These are phyloP conservation scores for Syrrhaptes paradoxus DNA, from an alignment of 2,113 vertebrate species.

Conservation along the genomic window DNA sequence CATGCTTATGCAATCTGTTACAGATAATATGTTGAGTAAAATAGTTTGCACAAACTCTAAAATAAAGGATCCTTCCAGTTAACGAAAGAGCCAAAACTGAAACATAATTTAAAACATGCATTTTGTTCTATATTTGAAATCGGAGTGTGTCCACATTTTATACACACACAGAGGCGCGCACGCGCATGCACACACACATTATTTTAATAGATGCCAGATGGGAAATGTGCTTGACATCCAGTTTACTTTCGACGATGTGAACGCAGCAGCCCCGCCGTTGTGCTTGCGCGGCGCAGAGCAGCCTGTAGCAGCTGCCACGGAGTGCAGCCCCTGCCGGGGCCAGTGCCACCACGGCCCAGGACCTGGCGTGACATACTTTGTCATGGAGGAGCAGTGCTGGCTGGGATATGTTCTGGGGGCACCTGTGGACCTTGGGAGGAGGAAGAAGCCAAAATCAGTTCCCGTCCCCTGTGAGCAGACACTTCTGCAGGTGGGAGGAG, in stretches of 20 bases:
- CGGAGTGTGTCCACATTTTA: background rate
- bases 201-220: slow-evolving; percentile 61
- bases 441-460: background rate
- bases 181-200: background rate
- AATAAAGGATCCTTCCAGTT: slow-evolving; percentile 44
- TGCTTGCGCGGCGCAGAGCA: background rate
- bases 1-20: slow-evolving; percentile 64
- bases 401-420: background rate
- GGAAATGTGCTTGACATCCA: slow-evolving; percentile 13
- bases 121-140: slow-evolving; percentile 39
- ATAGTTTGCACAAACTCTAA: slow-evolving; percentile 45
- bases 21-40: slow-evolving; percentile 60
- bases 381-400: background rate
- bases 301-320: rapidly evolving
- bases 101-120: slow-evolving; percentile 4
- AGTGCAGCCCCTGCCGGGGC: background rate
- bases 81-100: slow-evolving; percentile 43
- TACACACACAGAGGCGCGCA: background rate
- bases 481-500: background rate
- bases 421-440: background rate
- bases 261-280: rapidly evolving
- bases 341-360: rapidly evolving
- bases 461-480: background rate
- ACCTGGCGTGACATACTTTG: background rate
- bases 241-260: background rate